Evolutionary conservation across 2,888 invertebrate species (phyloP).

Genomic region (Pimpla rufipes): DNA sequence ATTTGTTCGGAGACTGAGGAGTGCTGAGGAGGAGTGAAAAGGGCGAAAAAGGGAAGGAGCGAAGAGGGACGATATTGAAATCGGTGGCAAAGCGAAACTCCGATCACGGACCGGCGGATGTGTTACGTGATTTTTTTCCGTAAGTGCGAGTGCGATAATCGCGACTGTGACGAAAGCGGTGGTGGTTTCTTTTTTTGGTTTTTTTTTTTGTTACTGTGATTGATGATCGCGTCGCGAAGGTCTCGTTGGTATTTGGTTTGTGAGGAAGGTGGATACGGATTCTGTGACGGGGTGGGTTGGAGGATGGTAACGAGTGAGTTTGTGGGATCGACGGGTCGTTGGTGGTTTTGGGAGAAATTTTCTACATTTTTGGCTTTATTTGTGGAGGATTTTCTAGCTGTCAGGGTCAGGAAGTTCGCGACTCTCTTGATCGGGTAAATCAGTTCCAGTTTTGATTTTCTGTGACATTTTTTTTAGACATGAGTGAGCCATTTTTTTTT

Average conservation of each 20-base stretch:
- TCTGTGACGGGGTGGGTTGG: slow-evolving; percentile 1
- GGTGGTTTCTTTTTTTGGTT: slow-evolving; percentile 47
- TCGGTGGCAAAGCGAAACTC: neutral
- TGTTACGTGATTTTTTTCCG: slow-evolving; percentile 55
- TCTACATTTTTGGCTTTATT: no score
- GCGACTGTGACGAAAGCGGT: slow-evolving; percentile 47
- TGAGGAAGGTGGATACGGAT: slow-evolving; percentile 1
- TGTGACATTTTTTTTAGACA: neutral
- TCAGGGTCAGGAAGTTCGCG: neutral
- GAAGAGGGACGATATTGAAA: neutral
- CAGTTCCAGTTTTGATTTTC: neutral
- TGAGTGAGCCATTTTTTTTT: neutral
- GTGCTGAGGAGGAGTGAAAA: neutral
- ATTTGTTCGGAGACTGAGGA: no score
- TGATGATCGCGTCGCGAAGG: slow-evolving; percentile 10
- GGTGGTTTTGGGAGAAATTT: neutral
- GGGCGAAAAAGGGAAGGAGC: neutral
- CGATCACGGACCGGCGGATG: slow-evolving; percentile 11
- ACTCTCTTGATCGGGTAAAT: no score
- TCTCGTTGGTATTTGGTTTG: slow-evolving; percentile 13
- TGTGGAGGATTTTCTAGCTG: no score
- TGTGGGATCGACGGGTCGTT: neutral
- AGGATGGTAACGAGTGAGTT: slow-evolving; percentile 27
- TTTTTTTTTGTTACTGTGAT: slow-evolving; percentile 52
- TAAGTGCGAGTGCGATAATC: slow-evolving; percentile 45